Base-by-base conservation (phyloP, 2,113 vertebrate genomes). In the Tor tambroides region DNA sequence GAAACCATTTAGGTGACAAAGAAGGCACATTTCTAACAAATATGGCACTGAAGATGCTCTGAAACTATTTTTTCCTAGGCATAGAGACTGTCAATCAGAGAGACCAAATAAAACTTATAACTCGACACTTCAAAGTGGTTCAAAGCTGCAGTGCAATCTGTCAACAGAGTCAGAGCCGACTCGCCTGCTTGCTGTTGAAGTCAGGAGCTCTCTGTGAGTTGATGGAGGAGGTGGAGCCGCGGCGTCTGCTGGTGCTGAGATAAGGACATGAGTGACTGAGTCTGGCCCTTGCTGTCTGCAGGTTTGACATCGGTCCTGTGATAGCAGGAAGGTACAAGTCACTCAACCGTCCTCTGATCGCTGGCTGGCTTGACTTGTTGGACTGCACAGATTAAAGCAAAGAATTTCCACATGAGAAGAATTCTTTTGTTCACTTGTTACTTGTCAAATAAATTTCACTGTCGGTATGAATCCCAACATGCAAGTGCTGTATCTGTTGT, bases 201-300 rank as follows among this genome's bases (percentile, higher is more conserved):
- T 72, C 80, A 21, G 79, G 88, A 23, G 88, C 86, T 90, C 76
- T 91, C 78, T 92, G 93, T 11, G 93, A 95, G 65, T 85, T 28
- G 1, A 92, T 69, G 0, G 95, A 94, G 6, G 94, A 93, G 83
- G 93, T 84, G 1, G 94, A 95, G 30, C 91, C 93, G 69, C 92
- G 90, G 17, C 92, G 89, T 76, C 91, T 91, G 89, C 91, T 92
- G 87, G 89, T 89, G 26, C 91, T 90, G 26, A 94, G 91, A 69
- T 93, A 93, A 9, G 92, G 90, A 21, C 93, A 95, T 59, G 94
- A 95, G 87, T 94, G 94, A 83, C 91, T 95, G 81, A 95, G 92
- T 43, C 89, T 71, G 2, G 87, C 90, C 82, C 81, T 84, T 6
- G 92, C 26, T 0, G 91, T 87, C 23, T 49, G 90, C 4, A 94